Evolutionary conservation across 2,113 vertebrate species (phyloP).

Genomic region (Forbesichthys papilliferus): DNA sequence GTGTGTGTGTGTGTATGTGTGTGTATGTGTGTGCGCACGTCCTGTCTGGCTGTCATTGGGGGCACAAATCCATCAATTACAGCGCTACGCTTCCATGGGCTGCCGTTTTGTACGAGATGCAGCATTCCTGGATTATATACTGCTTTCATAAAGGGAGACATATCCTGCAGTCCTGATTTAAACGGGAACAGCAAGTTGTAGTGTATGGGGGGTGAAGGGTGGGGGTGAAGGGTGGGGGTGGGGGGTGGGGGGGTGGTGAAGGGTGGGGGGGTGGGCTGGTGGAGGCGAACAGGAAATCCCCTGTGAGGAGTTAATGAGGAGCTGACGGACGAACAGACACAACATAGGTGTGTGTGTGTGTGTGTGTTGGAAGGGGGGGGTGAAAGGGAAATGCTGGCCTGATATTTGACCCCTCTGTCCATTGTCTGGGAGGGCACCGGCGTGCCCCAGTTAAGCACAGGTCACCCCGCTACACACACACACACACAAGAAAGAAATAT

Average conservation of each 20-base stretch:
- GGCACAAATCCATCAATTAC: constrained; percentile 71
- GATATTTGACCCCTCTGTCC: constrained; percentile 73
- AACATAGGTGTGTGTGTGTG: constrained; percentile 53
- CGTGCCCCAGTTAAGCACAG: constrained; percentile 49
- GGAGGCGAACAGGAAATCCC: constrained; percentile 68
- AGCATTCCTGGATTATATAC: too few species aligned
- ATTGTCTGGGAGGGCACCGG: constrained; percentile 55
- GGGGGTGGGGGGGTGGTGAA: too few species aligned
- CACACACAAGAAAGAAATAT: not conserved
- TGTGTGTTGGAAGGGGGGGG: constrained; percentile 3
- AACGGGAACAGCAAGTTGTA: too few species aligned
- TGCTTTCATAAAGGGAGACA: too few species aligned
- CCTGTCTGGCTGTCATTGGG: constrained; percentile 41
- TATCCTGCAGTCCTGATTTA: too few species aligned
- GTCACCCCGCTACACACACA: constrained; percentile 14
- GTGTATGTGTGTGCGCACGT: not conserved
- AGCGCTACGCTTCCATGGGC: constrained; percentile 38
- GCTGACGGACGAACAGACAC: constrained; percentile 70
- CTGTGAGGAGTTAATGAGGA: constrained; percentile 71
- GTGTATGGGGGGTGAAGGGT: too few species aligned
- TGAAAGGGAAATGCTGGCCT: constrained; percentile 47
- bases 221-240: too few species aligned
- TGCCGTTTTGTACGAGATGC: not conserved
- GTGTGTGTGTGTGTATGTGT: constrained; percentile 11
- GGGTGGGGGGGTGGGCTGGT: constrained; percentile 37